Evolutionary conservation across 1,140 invertebrate species (phyloP).

Genomic region (Drosophila mauritiana): DNA sequence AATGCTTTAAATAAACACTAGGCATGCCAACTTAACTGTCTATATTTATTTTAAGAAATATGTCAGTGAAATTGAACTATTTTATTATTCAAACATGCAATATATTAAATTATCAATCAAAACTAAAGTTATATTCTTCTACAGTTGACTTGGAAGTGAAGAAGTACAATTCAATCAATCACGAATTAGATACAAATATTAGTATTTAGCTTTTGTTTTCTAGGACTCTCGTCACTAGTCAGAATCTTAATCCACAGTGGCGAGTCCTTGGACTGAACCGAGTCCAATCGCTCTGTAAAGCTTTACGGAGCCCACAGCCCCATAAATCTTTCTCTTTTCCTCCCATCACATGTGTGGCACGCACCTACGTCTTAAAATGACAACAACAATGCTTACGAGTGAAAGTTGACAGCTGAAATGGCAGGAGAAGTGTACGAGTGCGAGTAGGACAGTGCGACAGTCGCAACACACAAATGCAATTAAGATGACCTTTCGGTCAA

Average conservation of each 20-base stretch:
- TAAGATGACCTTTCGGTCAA: constrained; percentile 54
- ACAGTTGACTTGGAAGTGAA: too few relatives aligned
- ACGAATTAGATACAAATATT: too few relatives aligned
- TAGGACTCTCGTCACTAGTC: background rate
- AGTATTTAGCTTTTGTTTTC: too few relatives aligned
- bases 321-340: background rate
- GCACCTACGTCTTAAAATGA: constrained; percentile 27
- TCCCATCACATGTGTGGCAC: constrained; percentile 9
- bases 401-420: constrained; percentile 43
- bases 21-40: constrained; percentile 2
- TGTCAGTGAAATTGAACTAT: background rate
- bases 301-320: background rate
- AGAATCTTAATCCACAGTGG: background rate
- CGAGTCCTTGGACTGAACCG: constrained; percentile 35
- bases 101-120: background rate
- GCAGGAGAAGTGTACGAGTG: constrained; percentile 15
- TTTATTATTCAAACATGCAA: background rate
- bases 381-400: constrained; percentile 31
- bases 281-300: background rate
- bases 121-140: too few relatives aligned
- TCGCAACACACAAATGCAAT: constrained; percentile 29
- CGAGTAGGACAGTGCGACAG: constrained; percentile 3
- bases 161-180: too few relatives aligned
- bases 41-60: background rate
- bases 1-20: background rate